Evolutionary conservation across 1,140 invertebrate species (phyloP).

Genomic region (Bicyclus anynana): DNA sequence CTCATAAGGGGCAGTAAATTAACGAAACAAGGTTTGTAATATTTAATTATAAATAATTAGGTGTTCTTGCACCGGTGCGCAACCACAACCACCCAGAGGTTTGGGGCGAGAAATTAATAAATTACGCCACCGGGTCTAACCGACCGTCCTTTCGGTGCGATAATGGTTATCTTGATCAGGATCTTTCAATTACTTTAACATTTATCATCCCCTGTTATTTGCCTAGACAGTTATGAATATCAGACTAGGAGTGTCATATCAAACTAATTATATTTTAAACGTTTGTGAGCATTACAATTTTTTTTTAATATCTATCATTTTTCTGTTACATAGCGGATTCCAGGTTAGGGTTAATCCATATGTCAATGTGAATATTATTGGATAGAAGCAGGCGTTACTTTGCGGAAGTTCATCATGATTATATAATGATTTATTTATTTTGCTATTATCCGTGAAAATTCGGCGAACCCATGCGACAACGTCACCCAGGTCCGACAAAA

Average conservation of each 20-base stretch:
- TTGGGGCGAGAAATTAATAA: constrained; percentile 46
- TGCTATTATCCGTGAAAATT: too few species aligned
- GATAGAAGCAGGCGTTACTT: too few species aligned
- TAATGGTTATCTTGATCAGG: constrained; percentile 43
- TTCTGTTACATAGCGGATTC: too few species aligned
- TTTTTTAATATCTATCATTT: too few species aligned
- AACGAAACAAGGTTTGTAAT: constrained; percentile 16
- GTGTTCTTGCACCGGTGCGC: constrained; percentile 34
- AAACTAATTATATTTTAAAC: not conserved
- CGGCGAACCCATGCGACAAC: too few species aligned
- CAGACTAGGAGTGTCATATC: constrained; percentile 5
- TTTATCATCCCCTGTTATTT: constrained; percentile 56
- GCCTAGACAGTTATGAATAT: constrained; percentile 52
- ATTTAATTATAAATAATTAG: constrained; percentile 49
- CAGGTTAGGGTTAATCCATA: too few species aligned
- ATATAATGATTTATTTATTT: too few species aligned
- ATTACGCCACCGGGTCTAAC: constrained; percentile 31
- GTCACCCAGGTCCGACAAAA: too few species aligned
- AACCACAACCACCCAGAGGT: constrained; percentile 41
- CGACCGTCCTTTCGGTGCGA: constrained; percentile 34
- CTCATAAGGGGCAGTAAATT: constrained; percentile 18
- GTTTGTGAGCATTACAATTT: too few species aligned
- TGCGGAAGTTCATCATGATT: too few species aligned
- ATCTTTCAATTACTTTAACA: constrained; percentile 54
- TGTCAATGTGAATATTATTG: too few species aligned